Percentiles rank a stretch among this genome's conserved stretches.
Evolutionary conservation across 2,888 invertebrate species (phyloP).

Genomic region (Aleiodes leptofemur): DNA sequence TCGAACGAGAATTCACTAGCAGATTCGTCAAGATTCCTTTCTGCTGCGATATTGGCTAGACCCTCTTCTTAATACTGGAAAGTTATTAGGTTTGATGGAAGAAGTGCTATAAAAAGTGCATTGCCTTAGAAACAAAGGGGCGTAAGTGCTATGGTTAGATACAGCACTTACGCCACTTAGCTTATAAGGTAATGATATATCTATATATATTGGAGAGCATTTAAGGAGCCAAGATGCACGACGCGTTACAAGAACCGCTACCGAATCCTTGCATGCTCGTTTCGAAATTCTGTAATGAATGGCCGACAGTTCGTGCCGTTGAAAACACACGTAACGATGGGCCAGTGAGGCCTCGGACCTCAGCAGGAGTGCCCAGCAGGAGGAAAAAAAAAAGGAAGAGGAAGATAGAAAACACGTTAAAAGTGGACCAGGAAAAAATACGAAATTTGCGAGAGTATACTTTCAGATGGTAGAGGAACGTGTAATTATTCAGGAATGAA

Average conservation of each 20-base stretch:
- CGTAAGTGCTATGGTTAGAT: too few species aligned
- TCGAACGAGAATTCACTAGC: conserved; percentile 60
- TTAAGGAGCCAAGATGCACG: conserved; percentile 49
- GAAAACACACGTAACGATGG: conserved; percentile 51
- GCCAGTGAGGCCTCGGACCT: conserved; percentile 40
- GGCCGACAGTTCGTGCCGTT: conserved; percentile 50
- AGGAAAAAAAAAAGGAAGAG: conserved; percentile 10
- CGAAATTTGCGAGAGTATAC: conserved; percentile 37
- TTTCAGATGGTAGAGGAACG: conserved; percentile 45
- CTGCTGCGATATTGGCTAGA: conserved; percentile 33
- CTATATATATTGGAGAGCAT: conserved; percentile 3
- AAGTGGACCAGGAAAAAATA: conserved; percentile 37
- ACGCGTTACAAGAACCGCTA: conserved; percentile 56
- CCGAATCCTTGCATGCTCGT: conserved; percentile 57
- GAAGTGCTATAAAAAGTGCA: conserved; percentile 29
- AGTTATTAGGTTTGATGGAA: conserved; percentile 21
- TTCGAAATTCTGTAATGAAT: conserved; percentile 60
- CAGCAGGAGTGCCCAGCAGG: conserved; percentile 43
- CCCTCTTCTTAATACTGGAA: neutral
- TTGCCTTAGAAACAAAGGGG: too few species aligned
- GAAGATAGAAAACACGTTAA: conserved; percentile 25
- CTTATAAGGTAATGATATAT: neutral
- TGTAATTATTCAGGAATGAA: conserved; percentile 68
- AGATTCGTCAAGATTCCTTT: conserved; percentile 59
- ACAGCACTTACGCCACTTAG: too few species aligned